Base-by-base conservation (phyloP, 2,113 vertebrate species). In the Chionis minor region DNA sequence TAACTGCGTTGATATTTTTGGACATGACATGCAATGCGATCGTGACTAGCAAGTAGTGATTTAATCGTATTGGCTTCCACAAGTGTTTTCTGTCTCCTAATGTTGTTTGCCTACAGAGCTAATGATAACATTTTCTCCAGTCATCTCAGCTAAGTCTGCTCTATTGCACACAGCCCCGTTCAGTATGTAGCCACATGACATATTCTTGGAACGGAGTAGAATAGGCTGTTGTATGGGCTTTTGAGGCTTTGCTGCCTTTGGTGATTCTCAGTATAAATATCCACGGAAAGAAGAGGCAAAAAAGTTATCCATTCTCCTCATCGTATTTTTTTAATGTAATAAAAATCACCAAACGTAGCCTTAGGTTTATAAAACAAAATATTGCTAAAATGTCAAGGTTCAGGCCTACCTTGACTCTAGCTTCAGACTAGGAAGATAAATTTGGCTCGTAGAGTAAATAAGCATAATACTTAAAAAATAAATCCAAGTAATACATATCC, bases 201-300 rank as follows among this genome's bases (percentile, higher is more conserved):
- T 93, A 91, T 98, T 97, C 96, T 97, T 97, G 97, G 97, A 97
- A 96, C 86, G 54, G 88, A 92, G 22, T 69, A 95, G 91, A 97
- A 96, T 81, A 93, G 92, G 54, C 92, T 93, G 59, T 90, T 95
- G 91, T 94, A 83, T 28, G 47, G 67, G 78, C 51, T 97, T 90
- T 94, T 52, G 90, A 88, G 74, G 62, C 63, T 94, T 90, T 89
- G 55, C 65, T 92, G 90, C 90, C 45, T 95, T 95, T 95, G 85
- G 81, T 95, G 74, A 92, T 87, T 90, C 61, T 82, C 59, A 93
- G 4, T 86, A 85, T 82, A 91, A 94, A 95, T 86, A 82, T 72
- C 52, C 15, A 19, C 14, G 30, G 42, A 52, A 75, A 92, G 69
- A 81, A 70, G 23, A 90, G 70, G 72, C 11, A 59, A 91, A 92